These are phyloP conservation scores for Balaenoptera acutorostrata DNA, from an alignment of 2,113 vertebrate genomes.

Conservation along the genomic window DNA sequence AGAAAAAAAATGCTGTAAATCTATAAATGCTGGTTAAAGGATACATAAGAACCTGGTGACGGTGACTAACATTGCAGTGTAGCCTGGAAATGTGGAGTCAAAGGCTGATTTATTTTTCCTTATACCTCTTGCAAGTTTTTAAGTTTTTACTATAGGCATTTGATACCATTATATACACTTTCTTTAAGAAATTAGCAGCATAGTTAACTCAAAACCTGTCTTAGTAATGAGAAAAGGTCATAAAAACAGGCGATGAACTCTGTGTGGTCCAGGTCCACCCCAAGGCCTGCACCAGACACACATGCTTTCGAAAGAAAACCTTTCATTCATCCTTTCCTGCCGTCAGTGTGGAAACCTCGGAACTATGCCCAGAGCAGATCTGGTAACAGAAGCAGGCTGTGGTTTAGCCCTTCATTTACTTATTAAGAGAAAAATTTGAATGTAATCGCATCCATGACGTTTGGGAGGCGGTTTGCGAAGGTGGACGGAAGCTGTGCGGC, in stretches of 20 bases:
- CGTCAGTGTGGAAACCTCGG: background rate
- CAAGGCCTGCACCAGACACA: background rate
- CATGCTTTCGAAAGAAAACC: background rate
- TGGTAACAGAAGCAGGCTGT: background rate
- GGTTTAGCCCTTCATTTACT: background rate
- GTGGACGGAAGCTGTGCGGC: background rate
- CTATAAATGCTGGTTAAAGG: background rate
- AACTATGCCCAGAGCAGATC: background rate
- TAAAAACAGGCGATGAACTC: background rate
- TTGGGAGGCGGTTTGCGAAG: background rate
- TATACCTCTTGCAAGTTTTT: background rate
- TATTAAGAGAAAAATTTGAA: background rate
- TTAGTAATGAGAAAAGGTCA: background rate
- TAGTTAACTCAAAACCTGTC: background rate
- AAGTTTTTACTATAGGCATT: background rate
- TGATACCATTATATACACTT: background rate
- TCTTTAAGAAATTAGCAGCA: background rate
- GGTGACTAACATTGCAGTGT: background rate
- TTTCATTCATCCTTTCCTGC: background rate
- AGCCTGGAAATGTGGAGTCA: background rate
- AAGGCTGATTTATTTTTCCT: background rate
- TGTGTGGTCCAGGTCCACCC: background rate
- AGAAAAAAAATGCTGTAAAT: background rate
- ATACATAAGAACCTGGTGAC: background rate
- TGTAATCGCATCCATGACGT: background rate